A percentile compares a stretch with the other conserved stretches of the same genome.
These are phyloP conservation scores for Ameiurus melas DNA, from an alignment of 2,113 vertebrate genomes.

Conservation along the genomic window DNA sequence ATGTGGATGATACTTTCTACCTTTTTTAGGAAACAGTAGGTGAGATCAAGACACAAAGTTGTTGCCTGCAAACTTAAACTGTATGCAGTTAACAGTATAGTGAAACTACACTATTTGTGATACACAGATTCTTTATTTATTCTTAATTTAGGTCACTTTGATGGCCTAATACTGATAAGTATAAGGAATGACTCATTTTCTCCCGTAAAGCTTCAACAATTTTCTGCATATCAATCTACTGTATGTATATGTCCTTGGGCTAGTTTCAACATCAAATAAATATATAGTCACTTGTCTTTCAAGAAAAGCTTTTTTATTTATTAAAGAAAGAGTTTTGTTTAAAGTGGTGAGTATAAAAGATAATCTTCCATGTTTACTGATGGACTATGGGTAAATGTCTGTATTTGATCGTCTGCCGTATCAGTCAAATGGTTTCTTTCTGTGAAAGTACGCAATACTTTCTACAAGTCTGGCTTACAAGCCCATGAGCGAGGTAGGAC, in stretches of 20 bases:
- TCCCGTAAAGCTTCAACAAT: not conserved
- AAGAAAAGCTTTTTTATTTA: not conserved
- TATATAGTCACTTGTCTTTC: not conserved
- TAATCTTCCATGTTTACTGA: not conserved
- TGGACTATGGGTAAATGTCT: not conserved
- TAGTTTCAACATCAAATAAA: not conserved
- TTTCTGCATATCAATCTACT: not conserved
- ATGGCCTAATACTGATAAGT: too few relatives aligned
- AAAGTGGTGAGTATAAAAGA: not conserved
- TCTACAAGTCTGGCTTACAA: not conserved
- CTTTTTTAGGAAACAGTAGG: too few relatives aligned
- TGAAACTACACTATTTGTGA: too few relatives aligned
- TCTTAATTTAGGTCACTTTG: too few relatives aligned
- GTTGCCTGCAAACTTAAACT: too few relatives aligned
- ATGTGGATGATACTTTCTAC: too few relatives aligned
- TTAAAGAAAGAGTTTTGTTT: not conserved
- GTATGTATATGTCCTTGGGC: not conserved
- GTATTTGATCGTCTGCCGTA: not conserved
- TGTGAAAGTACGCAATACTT: not conserved
- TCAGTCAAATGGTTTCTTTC: not conserved
- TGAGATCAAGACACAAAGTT: too few relatives aligned
- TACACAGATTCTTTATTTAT: too few relatives aligned
- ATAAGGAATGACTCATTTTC: not conserved
- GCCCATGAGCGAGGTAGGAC: not conserved
- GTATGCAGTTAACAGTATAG: too few relatives aligned